phyloP scores from a whole-genome alignment of 2,797 vertebrate species.

The Dallia pectoralis region DNA sequence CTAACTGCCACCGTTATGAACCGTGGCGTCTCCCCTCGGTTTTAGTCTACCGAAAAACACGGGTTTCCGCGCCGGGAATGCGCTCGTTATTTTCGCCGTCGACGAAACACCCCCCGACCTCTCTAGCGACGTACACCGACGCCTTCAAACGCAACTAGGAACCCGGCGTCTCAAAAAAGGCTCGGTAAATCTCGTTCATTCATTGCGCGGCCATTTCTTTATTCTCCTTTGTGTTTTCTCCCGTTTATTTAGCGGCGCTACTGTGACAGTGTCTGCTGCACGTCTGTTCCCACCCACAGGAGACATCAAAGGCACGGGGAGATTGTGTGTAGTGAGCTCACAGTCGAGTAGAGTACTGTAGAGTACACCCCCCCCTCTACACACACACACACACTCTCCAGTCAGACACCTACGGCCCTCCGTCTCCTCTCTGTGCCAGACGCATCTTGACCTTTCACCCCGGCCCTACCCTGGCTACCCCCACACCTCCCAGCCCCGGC shows the following conservation, averaged over 20 bases:
- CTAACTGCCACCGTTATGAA: slow-evolving; percentile 14
- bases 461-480: slow-evolving; percentile 9
- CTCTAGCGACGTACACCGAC: slow-evolving; percentile 17
- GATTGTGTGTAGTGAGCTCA: slow-evolving; percentile 64
- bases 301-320: slow-evolving; percentile 73
- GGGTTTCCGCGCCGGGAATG: slow-evolving; percentile 5
- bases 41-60: neutral
- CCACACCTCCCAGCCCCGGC: neutral
- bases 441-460: slow-evolving; percentile 63
- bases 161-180: slow-evolving; percentile 3
- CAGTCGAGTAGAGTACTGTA: slow-evolving; percentile 49
- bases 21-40: neutral
- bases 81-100: neutral
- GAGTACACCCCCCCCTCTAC: no score
- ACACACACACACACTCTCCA: no score
- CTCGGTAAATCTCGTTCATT: slow-evolving; percentile 25
- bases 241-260: slow-evolving; percentile 36
- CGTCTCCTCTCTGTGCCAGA: slow-evolving; percentile 40
- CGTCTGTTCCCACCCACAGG: slow-evolving; percentile 50
- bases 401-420: slow-evolving; percentile 53
- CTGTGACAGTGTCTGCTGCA: slow-evolving; percentile 55
- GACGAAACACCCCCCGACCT: neutral
- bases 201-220: slow-evolving; percentile 51
- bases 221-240: slow-evolving; percentile 44
- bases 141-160: slow-evolving; percentile 47